Base-by-base conservation (phyloP, 2,888 invertebrate species). In the Xylota segnis region DNA sequence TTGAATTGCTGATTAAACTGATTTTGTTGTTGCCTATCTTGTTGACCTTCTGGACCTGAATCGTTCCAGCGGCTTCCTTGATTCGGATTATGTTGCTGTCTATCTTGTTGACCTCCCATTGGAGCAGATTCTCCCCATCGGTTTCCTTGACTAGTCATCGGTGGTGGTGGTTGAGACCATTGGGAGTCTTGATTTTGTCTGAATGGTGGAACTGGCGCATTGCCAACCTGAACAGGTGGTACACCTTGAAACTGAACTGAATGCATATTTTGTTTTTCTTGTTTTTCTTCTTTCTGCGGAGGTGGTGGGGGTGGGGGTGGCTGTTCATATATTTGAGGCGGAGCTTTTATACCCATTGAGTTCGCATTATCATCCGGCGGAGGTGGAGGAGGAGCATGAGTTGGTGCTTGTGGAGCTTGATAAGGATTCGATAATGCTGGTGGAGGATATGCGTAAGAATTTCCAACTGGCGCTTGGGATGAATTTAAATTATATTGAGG, bases 301-400 rank as follows among this genome's bases (percentile, higher is more conserved):
- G 88, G 87, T 16, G 88, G 84, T 16, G 88, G 89, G 12, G 89
- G 89, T 29, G 90, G 90, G 29, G 90, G 91, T 4, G 91, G 90
- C 59, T 91, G 91, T 23, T 88, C 88, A 54, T 91, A 91, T 68
- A 91, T 88, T 78, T 91, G 91, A 29, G 91, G 90, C 66, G 90
- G 89, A 14, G 90, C 90, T 56, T 89, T 89, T 29, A 91, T 89
- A 83, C 90, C 90, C 23, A 88, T 83, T 9, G 81, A 47, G 47
- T 87, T 87, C 61, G 56, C 34, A 34, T 84, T 83, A 12, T 83
- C 78, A 16, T 74, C 70, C 12, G 88, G 88, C 18, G 87, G 81
- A 23, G 81, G 87, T 63, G 87, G 83, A 43, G 86, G 87, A 43
- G 87, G 78, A 4, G 76, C 78, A 29, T 65, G 65, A 18, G 58